phyloP scores from a whole-genome alignment of 2,797 vertebrate genomes.

The Sorex maritimensis region DNA sequence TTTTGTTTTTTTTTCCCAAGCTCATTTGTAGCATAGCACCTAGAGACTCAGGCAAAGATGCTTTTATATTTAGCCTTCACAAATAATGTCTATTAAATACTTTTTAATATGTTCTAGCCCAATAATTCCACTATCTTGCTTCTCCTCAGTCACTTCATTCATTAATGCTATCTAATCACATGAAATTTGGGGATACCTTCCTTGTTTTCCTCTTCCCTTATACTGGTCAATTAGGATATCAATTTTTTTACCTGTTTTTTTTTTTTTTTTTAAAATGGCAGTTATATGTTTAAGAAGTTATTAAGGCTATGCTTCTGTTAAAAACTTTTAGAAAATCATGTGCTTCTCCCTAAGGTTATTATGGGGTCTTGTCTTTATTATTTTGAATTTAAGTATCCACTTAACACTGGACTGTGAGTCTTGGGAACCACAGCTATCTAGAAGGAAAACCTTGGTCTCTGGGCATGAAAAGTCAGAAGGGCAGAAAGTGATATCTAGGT shows the following conservation, averaged over 20 bases:
- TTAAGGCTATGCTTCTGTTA: background rate
- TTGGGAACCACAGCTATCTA: background rate
- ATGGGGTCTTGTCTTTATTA: background rate
- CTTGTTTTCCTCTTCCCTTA: background rate
- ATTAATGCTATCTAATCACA: background rate
- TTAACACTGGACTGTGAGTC: background rate
- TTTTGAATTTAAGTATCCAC: constrained; percentile 25
- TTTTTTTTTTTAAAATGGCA: constrained; percentile 10
- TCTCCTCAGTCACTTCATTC: background rate
- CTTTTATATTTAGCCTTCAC: background rate
- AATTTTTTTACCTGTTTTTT: background rate
- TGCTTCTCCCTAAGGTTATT: background rate
- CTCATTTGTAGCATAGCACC: background rate
- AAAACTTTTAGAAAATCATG: background rate
- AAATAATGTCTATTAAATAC: background rate
- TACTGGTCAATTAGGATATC: background rate
- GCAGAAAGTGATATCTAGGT: too few relatives aligned
- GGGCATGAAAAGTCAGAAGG: background rate
- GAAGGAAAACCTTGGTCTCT: background rate
- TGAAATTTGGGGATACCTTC: background rate
- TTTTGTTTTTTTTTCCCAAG: background rate
- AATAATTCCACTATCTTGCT: background rate
- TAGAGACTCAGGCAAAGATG: background rate
- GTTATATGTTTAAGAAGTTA: background rate
- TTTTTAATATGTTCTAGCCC: background rate